Base-by-base conservation (phyloP, 2,113 vertebrate species). In the Mesembrinibis cayennensis region DNA sequence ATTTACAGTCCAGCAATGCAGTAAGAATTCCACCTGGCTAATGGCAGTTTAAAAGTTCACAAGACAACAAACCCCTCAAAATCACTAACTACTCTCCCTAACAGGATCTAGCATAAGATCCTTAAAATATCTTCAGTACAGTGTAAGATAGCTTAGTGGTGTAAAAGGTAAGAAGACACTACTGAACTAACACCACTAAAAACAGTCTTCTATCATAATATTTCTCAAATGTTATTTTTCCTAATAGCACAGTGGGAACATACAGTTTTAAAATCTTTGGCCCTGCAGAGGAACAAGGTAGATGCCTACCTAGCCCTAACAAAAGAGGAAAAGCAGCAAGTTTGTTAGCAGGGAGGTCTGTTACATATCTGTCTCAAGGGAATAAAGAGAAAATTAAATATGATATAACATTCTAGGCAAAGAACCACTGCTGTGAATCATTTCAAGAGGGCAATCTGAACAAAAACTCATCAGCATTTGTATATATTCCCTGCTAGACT, bases 1-100 rank as follows among this genome's bases (percentile, higher is more conserved):
- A 96, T 95, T 97, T 94, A 95, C 91, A 95, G 73, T 42, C 83
- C 87, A 95, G 80, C 53, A 89, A 36, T 5, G 40, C 89, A 89
- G 62, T 58, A 92, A 74, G 69, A 95, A 95, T 95, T 82, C 49
- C 82, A 89, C 92, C 94, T 95, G 65, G 83, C 80, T 89, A 87
- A 87, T 16, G 36, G 69, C 73, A 95, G 44, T 91, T 84, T 69
- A 93, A 79, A 91, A 92, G 81, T 91, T 92, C 86, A 97, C 52
- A 84, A 22, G 40, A 53, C 84, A 91, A 67, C 32, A 95, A 89
- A 78, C 7, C 19, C 49, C 56, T 78, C 53, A 88, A 80, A 92
- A 71, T 87, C 47, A 71, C 76, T 52, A 42, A 72, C 44, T 72
- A 36, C n/a, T 49, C 61, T 87, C 65, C 30, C 16, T 53, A 52